These are phyloP conservation scores for Antheraea mylitta DNA, from an alignment of 1,140 invertebrate species.

Conservation along the genomic window DNA sequence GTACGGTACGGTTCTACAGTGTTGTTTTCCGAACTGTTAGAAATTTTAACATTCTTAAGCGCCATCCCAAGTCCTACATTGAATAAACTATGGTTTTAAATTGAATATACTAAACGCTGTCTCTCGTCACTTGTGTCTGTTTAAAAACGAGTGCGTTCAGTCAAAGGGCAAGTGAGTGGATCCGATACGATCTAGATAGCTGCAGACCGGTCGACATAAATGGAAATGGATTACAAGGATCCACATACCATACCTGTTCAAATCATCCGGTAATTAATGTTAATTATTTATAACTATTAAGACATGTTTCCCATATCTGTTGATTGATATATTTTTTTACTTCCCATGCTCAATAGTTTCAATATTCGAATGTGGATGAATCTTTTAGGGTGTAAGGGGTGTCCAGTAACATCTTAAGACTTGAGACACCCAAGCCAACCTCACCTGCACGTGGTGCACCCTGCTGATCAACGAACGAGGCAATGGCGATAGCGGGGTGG, in stretches of 20 bases:
- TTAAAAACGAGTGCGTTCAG: constrained; percentile 26
- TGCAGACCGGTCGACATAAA: constrained; percentile 12
- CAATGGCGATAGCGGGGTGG: too few species aligned
- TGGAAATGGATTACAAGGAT: constrained; percentile 28
- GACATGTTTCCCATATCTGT: neutral
- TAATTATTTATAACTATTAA: neutral
- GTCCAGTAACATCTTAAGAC: too few species aligned
- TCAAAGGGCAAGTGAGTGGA: constrained; percentile 65
- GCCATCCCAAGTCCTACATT: too few species aligned
- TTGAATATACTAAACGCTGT: neutral
- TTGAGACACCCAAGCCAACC: too few species aligned
- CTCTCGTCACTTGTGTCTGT: constrained; percentile 22
- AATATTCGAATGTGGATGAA: neutral
- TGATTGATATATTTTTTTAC: neutral
- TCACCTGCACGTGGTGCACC: too few species aligned
- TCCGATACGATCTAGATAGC: constrained; percentile 43
- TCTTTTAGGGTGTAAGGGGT: too few species aligned
- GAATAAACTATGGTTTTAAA: neutral
- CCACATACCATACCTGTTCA: constrained; percentile 3
- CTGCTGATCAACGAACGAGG: too few species aligned
- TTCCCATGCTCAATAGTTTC: neutral
- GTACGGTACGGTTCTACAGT: constrained; percentile 17
- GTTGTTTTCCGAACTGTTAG: too few species aligned
- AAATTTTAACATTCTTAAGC: too few species aligned
- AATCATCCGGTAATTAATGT: neutral